Conservation (phyloP, 1,140 invertebrate species). For the Zaprionus lachaisei region DNA sequence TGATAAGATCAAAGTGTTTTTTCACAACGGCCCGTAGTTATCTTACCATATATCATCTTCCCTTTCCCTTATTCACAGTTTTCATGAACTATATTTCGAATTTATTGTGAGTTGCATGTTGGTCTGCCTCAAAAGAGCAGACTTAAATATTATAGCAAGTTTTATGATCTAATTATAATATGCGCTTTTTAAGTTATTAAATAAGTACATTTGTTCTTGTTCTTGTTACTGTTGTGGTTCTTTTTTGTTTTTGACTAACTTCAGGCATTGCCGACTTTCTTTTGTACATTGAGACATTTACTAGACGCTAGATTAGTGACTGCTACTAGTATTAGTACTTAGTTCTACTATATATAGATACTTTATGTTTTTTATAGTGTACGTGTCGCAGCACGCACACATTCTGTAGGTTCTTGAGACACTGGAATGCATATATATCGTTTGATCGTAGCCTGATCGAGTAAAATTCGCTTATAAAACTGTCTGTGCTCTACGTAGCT, state of each 20-base stretch:
- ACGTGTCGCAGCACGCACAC: conserved; percentile 17
- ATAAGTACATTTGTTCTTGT: conserved; percentile 53
- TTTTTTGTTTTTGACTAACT: conserved; percentile 36
- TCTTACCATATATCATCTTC: too few species aligned
- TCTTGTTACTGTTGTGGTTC: conserved; percentile 49
- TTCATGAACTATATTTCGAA: conserved; percentile 64
- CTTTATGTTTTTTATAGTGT: conserved; percentile 44
- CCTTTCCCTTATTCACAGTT: conserved; percentile 4
- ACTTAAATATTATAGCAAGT: conserved; percentile 73
- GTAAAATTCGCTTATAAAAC: conserved; percentile 80
- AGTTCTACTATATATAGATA: conserved; percentile 50
- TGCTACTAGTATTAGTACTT: conserved; percentile 42
- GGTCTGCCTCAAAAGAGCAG: conserved; percentile 65
- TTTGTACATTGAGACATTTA: conserved; percentile 80
- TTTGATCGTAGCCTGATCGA: conserved; percentile 43
- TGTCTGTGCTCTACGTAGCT: conserved; percentile 42
- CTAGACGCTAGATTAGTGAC: conserved; percentile 54
- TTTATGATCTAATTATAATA: conserved; percentile 62
- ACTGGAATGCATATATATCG: conserved; percentile 71
- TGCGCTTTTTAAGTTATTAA: conserved; percentile 37
- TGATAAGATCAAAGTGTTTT: too few species aligned
- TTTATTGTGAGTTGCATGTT: conserved; percentile 70
- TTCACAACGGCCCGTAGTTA: too few species aligned
- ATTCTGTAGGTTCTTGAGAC: conserved; percentile 62
- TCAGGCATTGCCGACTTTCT: conserved; percentile 47